Percentiles rank a stretch among this genome's conserved stretches.
Evolutionary conservation across 2,113 vertebrate genomes (phyloP).

Genomic region (Hippocampus abdominalis): DNA sequence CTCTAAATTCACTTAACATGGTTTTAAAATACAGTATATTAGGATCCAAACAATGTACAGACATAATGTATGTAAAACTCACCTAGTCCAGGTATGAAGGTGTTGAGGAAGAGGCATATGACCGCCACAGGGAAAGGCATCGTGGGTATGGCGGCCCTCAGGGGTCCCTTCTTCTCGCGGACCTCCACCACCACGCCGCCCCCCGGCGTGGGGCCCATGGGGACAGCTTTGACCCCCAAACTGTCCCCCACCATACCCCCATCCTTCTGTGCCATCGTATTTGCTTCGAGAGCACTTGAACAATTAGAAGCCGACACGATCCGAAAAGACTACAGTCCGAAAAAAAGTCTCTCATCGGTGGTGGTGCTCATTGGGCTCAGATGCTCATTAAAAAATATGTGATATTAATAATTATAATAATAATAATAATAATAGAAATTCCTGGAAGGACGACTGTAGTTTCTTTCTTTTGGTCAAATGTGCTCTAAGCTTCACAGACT

Average conservation of each 20-base stretch:
- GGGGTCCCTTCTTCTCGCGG: slow-evolving; percentile 90
- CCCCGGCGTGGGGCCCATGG: slow-evolving; percentile 55
- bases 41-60: no score
- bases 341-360: slow-evolving; percentile 3
- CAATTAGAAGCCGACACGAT: background rate
- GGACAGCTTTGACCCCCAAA: slow-evolving; percentile 48
- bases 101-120: slow-evolving; percentile 95
- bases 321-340: background rate
- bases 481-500: background rate
- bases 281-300: background rate
- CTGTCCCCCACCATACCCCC: slow-evolving; percentile 41
- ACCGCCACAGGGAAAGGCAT: slow-evolving; percentile 96
- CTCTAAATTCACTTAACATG: no score
- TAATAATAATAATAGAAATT: background rate
- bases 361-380: background rate
- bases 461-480: background rate
- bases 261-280: slow-evolving; percentile 61
- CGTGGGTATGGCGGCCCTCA: slow-evolving; percentile 92
- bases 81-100: slow-evolving; percentile 94
- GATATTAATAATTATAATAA: background rate
- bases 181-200: slow-evolving; percentile 92
- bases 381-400: background rate
- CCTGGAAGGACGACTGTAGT: background rate
- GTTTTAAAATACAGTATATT: no score
- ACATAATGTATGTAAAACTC: slow-evolving; percentile 55